Conservation (phyloP, 2,888 invertebrate genomes). For the Diogma glabrata region DNA sequence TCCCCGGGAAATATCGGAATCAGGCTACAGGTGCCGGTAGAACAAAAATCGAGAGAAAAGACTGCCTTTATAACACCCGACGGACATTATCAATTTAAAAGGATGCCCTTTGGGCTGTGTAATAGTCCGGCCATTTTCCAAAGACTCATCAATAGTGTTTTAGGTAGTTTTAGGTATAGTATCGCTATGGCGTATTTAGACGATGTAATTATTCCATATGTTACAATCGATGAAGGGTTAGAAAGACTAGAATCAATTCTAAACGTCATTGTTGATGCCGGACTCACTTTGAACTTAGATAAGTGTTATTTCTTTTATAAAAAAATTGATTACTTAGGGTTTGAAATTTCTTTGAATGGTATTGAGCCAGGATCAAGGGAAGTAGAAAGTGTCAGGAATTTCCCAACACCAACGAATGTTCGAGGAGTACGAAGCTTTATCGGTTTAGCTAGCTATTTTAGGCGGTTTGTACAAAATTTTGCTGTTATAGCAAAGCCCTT, state of each 20-base stretch:
- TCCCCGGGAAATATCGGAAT: no score
- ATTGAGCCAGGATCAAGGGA: background rate
- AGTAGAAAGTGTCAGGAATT: background rate
- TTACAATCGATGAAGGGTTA: background rate
- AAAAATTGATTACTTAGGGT: background rate
- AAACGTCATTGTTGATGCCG: background rate
- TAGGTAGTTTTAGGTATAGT: background rate
- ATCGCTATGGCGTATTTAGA: background rate
- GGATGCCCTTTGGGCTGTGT: background rate
- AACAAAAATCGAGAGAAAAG: background rate
- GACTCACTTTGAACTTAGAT: background rate
- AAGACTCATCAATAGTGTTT: no score
- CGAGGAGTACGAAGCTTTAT: conserved; percentile 1
- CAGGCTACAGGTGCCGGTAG: background rate
- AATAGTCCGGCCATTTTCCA: background rate
- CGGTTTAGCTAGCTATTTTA: conserved; percentile 8
- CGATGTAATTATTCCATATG: background rate
- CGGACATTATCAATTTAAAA: background rate
- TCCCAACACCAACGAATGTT: background rate
- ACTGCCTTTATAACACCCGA: background rate
- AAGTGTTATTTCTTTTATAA: background rate
- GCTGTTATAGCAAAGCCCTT: conserved; percentile 1
- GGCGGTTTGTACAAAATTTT: conserved; percentile 3
- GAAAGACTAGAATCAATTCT: background rate
- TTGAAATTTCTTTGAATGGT: background rate